Percentiles rank a stretch among this genome's conserved stretches.
These are phyloP conservation scores for Erythrolamprus reginae DNA, from an alignment of 2,113 vertebrate genomes.

Conservation along the genomic window DNA sequence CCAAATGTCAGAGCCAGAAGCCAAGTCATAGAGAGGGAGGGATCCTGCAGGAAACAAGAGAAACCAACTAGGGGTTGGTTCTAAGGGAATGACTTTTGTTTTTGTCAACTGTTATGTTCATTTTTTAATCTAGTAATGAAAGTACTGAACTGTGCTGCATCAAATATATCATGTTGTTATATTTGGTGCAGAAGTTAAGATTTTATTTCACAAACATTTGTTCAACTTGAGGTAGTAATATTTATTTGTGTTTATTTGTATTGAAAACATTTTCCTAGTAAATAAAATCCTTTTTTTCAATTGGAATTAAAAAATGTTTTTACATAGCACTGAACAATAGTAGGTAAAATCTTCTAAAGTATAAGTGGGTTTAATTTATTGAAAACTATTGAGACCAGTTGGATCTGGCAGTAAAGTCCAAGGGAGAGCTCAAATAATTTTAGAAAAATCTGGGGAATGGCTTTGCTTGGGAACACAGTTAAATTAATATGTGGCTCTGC, in stretches of 20 bases:
- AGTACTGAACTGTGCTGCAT: not conserved
- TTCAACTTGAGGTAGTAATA: slow-evolving; percentile 30
- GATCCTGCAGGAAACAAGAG: not conserved
- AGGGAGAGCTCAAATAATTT: slow-evolving; percentile 6
- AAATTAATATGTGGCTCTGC: slow-evolving; percentile 80
- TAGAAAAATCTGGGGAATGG: slow-evolving; percentile 37
- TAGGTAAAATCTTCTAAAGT: not conserved
- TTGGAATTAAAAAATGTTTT: slow-evolving; percentile 5
- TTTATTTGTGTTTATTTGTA: not conserved
- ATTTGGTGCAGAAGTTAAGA: not conserved
- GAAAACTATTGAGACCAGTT: not conserved
- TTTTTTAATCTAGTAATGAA: not conserved
- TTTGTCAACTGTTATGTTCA: not conserved
- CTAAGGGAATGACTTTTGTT: not conserved
- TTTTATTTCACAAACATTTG: not conserved
- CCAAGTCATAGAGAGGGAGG: not conserved
- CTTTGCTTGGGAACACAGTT: slow-evolving; percentile 29
- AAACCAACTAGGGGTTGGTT: not conserved
- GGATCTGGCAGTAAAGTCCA: slow-evolving; percentile 6
- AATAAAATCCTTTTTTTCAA: slow-evolving; percentile 16
- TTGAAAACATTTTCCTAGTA: not conserved
- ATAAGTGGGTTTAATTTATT: slow-evolving; percentile 8
- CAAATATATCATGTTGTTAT: not conserved
- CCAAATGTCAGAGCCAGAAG: not conserved
- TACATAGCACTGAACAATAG: not conserved